phyloP scores from a whole-genome alignment of 1,140 invertebrate genomes.

The Drosophila murphyi region DNA sequence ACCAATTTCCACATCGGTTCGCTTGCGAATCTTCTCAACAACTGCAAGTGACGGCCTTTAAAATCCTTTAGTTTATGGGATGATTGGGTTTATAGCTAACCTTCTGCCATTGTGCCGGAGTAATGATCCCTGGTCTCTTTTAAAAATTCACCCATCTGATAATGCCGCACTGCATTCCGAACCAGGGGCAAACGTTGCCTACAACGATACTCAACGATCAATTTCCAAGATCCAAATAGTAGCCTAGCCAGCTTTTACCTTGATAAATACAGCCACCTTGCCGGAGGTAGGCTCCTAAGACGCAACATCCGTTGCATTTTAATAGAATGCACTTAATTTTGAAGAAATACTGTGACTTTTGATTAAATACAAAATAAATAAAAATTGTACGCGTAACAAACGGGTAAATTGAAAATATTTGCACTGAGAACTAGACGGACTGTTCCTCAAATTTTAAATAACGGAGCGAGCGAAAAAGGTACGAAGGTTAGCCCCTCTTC shows the following conservation, averaged over 20 bases:
- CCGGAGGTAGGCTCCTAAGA: background rate
- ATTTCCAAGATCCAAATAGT: background rate
- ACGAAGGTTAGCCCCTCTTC: background rate
- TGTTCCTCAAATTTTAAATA: background rate
- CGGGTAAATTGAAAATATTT: slow-evolving; percentile 18
- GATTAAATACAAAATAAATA: background rate
- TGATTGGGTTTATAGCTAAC: background rate
- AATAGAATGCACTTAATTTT: background rate
- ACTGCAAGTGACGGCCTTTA: slow-evolving; percentile 35
- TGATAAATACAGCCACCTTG: background rate
- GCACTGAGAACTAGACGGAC: slow-evolving; percentile 19
- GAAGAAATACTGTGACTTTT: background rate
- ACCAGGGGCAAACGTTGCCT: background rate
- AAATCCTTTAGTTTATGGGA: background rate
- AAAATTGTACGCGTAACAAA: background rate
- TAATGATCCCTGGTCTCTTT: slow-evolving; percentile 20
- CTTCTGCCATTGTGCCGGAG: slow-evolving; percentile 34
- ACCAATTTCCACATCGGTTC: slow-evolving; percentile 61
- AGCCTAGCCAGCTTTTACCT: background rate
- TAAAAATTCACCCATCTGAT: slow-evolving; percentile 24
- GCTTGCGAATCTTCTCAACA: slow-evolving; percentile 44
- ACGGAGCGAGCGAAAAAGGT: background rate
- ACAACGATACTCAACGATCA: background rate
- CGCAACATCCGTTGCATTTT: slow-evolving; percentile 1
- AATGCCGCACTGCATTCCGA: background rate